Percentiles rank a stretch among this genome's conserved stretches.
phyloP scores from a whole-genome alignment of 2,888 invertebrate species.

The Opisthograptis luteolata region DNA sequence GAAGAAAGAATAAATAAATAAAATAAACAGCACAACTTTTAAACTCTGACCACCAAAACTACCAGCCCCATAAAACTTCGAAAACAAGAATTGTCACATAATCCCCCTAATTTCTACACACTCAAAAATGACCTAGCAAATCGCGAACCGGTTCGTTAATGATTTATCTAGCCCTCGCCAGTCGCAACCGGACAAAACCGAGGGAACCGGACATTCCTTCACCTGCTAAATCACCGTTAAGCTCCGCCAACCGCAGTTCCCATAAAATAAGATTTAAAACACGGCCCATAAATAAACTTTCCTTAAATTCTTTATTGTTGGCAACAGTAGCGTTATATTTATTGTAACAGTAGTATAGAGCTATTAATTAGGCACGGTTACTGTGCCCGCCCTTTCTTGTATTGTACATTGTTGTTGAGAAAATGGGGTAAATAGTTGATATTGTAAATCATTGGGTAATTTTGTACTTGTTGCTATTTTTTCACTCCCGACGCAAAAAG shows the following conservation, averaged over 20 bases:
- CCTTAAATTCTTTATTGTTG: constrained; percentile 59
- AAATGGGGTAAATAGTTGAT: constrained; percentile 24
- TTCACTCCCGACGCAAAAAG: no score
- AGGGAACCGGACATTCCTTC: constrained; percentile 49
- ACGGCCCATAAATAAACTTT: constrained; percentile 64
- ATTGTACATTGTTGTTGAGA: constrained; percentile 30
- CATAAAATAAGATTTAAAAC: constrained; percentile 82
- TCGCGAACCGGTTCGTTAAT: constrained; percentile 45
- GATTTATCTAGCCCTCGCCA: constrained; percentile 44
- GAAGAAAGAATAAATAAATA: neutral
- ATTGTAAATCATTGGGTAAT: constrained; percentile 18
- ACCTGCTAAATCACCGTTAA: constrained; percentile 73
- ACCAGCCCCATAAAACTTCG: neutral
- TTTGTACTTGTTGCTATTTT: no score
- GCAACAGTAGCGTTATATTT: constrained; percentile 35
- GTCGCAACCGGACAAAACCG: constrained; percentile 37
- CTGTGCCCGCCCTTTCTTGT: constrained; percentile 53
- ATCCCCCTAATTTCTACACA: constrained; percentile 29
- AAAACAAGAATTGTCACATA: constrained; percentile 28
- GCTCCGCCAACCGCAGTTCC: constrained; percentile 75
- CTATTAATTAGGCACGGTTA: constrained; percentile 68
- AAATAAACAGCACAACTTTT: neutral
- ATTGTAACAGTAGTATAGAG: constrained; percentile 56
- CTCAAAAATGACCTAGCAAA: constrained; percentile 53
- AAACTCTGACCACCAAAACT: neutral